phyloP scores from a whole-genome alignment of 2,797 vertebrate genomes.

The Siniperca undulata region DNA sequence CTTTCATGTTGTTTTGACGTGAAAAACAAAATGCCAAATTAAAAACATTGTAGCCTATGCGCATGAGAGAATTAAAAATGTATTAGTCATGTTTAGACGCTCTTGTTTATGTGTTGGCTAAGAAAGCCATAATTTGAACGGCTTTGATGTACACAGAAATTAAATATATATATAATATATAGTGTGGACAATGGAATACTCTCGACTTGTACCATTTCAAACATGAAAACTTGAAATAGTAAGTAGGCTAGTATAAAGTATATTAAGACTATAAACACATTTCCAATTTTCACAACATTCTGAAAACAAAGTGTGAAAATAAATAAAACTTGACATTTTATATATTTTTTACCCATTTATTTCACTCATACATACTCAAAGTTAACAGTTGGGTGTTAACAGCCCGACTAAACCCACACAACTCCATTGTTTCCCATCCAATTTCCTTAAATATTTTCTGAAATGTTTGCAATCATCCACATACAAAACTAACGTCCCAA shows the following conservation, averaged over 20 bases:
- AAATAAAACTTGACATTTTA: background rate
- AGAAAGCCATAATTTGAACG: background rate
- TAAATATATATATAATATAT: background rate
- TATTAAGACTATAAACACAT: background rate
- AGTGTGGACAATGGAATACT: background rate
- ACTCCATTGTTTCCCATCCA: background rate
- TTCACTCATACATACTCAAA: conserved; percentile 20
- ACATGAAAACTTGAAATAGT: background rate
- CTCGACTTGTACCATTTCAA: background rate
- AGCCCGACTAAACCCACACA: background rate
- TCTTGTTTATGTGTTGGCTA: background rate
- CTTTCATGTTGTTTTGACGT: background rate
- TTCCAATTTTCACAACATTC: background rate
- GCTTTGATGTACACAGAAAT: background rate
- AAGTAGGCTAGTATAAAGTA: background rate
- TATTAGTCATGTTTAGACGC: background rate
- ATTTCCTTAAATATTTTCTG: conserved; percentile 21
- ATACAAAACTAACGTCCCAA: conserved; percentile 20
- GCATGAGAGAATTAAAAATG: background rate
- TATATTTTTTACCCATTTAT: conserved; percentile 26
- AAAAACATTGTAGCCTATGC: background rate
- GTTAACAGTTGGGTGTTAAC: background rate
- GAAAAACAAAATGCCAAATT: background rate
- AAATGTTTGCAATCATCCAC: conserved; percentile 13
- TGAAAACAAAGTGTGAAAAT: background rate